Evolutionary conservation across 2,113 vertebrate genomes (phyloP).

Genomic region (Vulpes ferrilata): DNA sequence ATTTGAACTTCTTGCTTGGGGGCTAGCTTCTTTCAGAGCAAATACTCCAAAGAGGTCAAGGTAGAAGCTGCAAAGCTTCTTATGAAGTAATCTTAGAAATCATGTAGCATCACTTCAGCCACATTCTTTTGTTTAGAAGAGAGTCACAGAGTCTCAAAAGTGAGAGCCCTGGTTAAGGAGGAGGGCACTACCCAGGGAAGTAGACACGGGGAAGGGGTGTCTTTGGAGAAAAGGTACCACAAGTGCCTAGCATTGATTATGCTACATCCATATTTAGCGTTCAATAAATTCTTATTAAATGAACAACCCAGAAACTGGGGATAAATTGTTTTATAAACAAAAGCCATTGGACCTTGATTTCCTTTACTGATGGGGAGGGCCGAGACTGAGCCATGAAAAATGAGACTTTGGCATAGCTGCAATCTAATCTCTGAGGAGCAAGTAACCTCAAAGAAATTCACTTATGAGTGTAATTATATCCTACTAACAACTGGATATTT

Average conservation of each 20-base stretch:
- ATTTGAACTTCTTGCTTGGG: slow-evolving; percentile 1
- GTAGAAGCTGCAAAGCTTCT: neutral
- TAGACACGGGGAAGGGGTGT: neutral
- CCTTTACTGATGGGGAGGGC: slow-evolving; percentile 51
- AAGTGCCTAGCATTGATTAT: neutral
- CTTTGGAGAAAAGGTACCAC: neutral
- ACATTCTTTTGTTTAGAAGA: neutral
- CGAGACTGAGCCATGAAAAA: slow-evolving; percentile 60
- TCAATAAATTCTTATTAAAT: slow-evolving; percentile 55
- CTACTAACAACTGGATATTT: slow-evolving; percentile 59
- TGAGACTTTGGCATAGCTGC: slow-evolving; percentile 42
- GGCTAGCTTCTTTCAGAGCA: neutral
- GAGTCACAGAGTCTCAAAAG: neutral
- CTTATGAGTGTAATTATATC: slow-evolving; percentile 65
- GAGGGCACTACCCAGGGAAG: too few relatives aligned
- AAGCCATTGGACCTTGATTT: slow-evolving; percentile 74
- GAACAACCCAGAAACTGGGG: slow-evolving; percentile 45
- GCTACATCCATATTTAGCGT: neutral
- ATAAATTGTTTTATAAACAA: slow-evolving; percentile 66
- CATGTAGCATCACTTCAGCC: neutral
- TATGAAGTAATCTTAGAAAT: neutral
- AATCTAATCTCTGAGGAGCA: slow-evolving; percentile 62
- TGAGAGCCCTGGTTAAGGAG: neutral
- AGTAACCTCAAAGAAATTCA: slow-evolving; percentile 70
- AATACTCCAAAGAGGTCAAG: neutral